Evolutionary conservation across 2,113 vertebrate species (phyloP), one percentile per base, ranked within the genome.

Genomic region (Notechis scutatus): DNA sequence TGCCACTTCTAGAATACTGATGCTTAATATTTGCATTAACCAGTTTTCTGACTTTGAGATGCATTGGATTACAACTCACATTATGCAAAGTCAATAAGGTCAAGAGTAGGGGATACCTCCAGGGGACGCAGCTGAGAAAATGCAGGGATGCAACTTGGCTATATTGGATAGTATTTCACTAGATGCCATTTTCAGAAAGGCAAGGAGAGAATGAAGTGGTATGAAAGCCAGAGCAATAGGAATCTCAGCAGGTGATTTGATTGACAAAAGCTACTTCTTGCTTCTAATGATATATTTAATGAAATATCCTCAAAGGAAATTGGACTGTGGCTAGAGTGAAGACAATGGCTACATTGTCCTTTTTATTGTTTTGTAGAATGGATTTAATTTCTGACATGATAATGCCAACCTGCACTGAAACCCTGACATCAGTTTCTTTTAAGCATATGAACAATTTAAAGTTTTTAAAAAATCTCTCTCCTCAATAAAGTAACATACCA

Each of bases 11-110:
- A 95, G 95, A 96, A 90, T 95, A 96, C 93, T 93, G 95, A 94
- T 93, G 94, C 96, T 97, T 95, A 96, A 96, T 96, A 97, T 94
- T 98, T 93, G 97, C 94, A 97, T 45, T 93, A 96, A 87, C 96
- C 94, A 95, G 97, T 93, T 97, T 96, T 93, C 97, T 90, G 95
- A 29, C 64, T 34, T 74, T 7, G 29, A 74, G 64, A 34, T 74
- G 64, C 14, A 34, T 34, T 74, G 64, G 14, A 74, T 34, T 74
- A 74, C 12, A 34, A 74, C 14, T 34, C n/a, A 74, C 29, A 34
- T 74, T 74, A n/a, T 74, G 64, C 64, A n/a, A 74, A 74, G n/a
- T 7, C 64, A 74, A 34, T 74, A 74, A 74, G 64, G 5, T 74
- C 64, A 74, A 74, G 64, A 15, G 1, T 34, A 34, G n/a, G 64